Base-by-base conservation (phyloP, 2,888 invertebrate species). In the Mythimna ferrago region DNA sequence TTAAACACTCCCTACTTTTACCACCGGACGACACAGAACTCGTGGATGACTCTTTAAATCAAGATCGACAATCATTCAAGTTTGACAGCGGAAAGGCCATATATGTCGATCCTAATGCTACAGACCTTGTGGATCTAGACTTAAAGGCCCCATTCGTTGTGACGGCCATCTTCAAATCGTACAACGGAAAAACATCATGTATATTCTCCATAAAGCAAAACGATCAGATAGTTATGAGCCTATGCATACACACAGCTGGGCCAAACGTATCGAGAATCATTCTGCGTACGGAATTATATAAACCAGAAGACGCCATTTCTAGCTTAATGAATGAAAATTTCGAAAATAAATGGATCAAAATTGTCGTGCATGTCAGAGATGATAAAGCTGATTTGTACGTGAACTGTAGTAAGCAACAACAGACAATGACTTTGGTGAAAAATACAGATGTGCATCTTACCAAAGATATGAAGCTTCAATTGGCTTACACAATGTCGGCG, bases 181-280 rank as follows among this genome's bases (percentile, higher is more conserved):
- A 88, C 9, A 71, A 78, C 21, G 66, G 73, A 6, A 71, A 69
- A n/a, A 68, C 80, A 0, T 79, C 90, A 10, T 93, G 91, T 66
- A 62, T 94, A 7, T 94, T 95, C 80, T 89, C 92, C 2, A 89
- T 95, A 70, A 84, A 85, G 38, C 84, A 91, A 74, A 65, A 81
- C 6, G 68, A 78, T 0, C 66, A 66, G 0, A 68, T 74, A 2
- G 86, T 89, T 48, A 58, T 94, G 7, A 87, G 85, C 9, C 19
- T 94, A 3, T 90, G 90, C 66, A 81, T 94, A 4, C 77, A 79
- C 1, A 78, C 81, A 9, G 79, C 64, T 6, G 76, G 68, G 2
- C 21, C 10, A 2, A 44, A 81, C 7, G 9, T 70, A 0, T 76
- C 84, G 6, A 88, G 84, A 73, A 68, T 92, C 3, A 71, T 61